Evolutionary conservation across 2,113 vertebrate genomes (phyloP), one percentile per base, ranked within the genome.

Genomic region (Cryptomyrus ogoouensis): DNA sequence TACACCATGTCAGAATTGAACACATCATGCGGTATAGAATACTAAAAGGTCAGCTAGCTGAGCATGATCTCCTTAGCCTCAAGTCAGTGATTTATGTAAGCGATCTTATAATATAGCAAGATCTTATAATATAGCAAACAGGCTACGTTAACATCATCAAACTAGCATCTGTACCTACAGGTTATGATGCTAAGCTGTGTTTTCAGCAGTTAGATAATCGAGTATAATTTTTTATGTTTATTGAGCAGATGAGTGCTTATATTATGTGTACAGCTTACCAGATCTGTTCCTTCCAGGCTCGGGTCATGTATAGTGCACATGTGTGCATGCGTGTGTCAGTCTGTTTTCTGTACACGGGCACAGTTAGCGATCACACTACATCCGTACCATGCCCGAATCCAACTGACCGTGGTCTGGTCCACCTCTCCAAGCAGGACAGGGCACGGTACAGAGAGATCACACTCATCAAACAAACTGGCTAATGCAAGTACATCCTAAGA

Each of bases 1-100:
- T 24, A 89, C 84, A 13, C 17, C 17, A 31, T 87, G 90, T 89
- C 89, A 91, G 66, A 24, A 19, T 24, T 24, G 21, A 21, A 58
- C 21, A 1, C 56, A 58, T 58, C 56, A 24, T 58, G 19, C 6
- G 8, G 5, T 58, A 58, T 58, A 58, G 56, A 58, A 58, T 58
- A 58, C 21, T 24, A 24, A 24, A 62, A 62, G 21, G 21, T 62
- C 58, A 62, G 58, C 58, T 62, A 62, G 58, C 24, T n/a, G 24
- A 62, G 24, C 24, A 62, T 62, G 24, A 62, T 62, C 58, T n/a
- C 21, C 56, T 6, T 62, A 24, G 7, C 58, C 21, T 62, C 24
- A 62, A 66, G 58, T 66, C 2, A 10, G 58, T 12, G n/a, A 66
- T 66, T 66, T 66, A n/a, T 9, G 58, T 27, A 66, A 66, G 58